Evolutionary conservation across 2,113 vertebrate species (phyloP), one percentile per base, ranked within the genome.

Genomic region (Motacilla alba): DNA sequence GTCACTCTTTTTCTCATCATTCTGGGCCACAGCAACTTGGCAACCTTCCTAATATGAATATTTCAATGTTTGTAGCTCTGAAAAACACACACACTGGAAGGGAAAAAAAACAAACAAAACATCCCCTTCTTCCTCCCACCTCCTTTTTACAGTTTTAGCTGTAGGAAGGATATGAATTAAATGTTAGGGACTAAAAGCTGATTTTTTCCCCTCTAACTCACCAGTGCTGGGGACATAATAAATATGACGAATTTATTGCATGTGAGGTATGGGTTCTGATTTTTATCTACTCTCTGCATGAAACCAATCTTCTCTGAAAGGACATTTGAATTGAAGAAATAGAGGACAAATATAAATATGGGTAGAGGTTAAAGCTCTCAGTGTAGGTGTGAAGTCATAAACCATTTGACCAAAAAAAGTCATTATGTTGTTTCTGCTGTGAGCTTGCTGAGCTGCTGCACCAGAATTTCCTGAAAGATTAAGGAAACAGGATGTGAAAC

Each of bases 221-320:
- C 74, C 91, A 92, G 87, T 80, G 49, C 14, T 89, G 53, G 79
- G 17, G 44, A 67, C 0, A 6, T 22, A 81, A 95, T 90, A 97
- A 96, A 96, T 94, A 95, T 10, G 84, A 96, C 95, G 69, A 91
- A 97, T 97, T 98, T 97, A 98, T 96, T 97, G 90, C 93, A 94
- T 92, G 88, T 96, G 95, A 96, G 96, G 91, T 80, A 95, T 92
- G 93, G 88, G 92, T 97, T 96, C 92, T 97, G 96, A 98, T 97
- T 96, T 96, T 98, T 97, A 96, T 97, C 96, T 97, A 96, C 95
- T 96, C 94, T 97, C 97, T 96, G 96, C 96, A 96, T 97, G 97
- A 98, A 98, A 98, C 97, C 97, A 98, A 97, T 98, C 97, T 98
- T 95, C 92, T 97, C 93, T 96, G 97, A 98, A 98, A 98, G 97